Evolutionary conservation across 2,888 invertebrate species (phyloP).

Genomic region (Salpingus planirostris): DNA sequence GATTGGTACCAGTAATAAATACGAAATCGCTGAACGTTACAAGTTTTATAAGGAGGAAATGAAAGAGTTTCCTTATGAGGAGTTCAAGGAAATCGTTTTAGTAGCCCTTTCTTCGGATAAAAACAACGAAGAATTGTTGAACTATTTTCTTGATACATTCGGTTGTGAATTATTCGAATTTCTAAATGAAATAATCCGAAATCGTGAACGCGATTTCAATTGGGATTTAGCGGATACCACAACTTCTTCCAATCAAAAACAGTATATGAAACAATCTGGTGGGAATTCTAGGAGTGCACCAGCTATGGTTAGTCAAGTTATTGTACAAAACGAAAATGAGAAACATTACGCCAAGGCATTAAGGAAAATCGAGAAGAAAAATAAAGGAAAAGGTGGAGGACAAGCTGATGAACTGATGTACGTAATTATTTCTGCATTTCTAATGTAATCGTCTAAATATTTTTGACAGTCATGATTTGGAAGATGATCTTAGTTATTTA

Average conservation of each 20-base stretch:
- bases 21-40: conserved; percentile 23
- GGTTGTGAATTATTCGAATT: conserved; percentile 62
- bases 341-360: conserved; percentile 65
- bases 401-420: conserved; percentile 32
- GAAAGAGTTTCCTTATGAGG: conserved; percentile 25
- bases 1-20: conserved; percentile 16
- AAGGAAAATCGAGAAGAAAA: conserved; percentile 76
- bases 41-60: conserved; percentile 24
- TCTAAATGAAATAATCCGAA: conserved; percentile 33
- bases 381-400: too few species aligned
- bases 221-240: conserved; percentile 22
- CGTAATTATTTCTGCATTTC: conserved; percentile 3
- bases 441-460: too few species aligned
- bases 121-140: conserved; percentile 54
- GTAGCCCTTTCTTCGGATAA: conserved; percentile 26
- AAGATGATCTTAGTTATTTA: conserved; percentile 24
- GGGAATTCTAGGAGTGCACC: conserved; percentile 38
- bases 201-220: conserved; percentile 21
- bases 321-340: conserved; percentile 76
- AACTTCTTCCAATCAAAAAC: conserved; percentile 1
- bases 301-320: conserved; percentile 70
- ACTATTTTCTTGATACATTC: conserved; percentile 78
- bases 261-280: conserved; percentile 2
- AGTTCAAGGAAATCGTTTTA: conserved; percentile 26
- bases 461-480: conserved; percentile 23